Evolutionary conservation across 2,888 invertebrate species (phyloP).

Genomic region (Neoscelio sp.): DNA sequence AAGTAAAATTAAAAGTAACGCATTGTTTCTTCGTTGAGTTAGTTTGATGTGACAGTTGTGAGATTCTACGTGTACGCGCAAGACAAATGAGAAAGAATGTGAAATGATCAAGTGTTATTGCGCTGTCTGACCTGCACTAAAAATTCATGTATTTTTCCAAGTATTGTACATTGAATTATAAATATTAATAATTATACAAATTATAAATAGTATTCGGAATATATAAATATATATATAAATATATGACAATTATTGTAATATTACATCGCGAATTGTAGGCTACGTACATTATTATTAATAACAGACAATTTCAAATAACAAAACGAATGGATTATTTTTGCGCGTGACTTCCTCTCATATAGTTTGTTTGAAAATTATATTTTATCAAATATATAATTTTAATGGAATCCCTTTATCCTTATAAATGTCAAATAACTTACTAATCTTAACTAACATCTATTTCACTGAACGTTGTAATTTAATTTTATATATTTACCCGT

Average conservation of each 20-base stretch:
- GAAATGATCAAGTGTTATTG: conserved; percentile 54
- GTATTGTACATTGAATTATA: conserved; percentile 67
- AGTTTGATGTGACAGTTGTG: conserved; percentile 32
- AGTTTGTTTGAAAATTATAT: too few relatives aligned
- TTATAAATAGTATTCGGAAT: conserved; percentile 63
- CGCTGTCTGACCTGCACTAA: conserved; percentile 68
- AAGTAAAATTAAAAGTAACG: too few relatives aligned
- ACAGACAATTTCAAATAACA: conserved; percentile 60
- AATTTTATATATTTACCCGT: too few relatives aligned
- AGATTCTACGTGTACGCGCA: conserved; percentile 27
- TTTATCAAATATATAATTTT: too few relatives aligned
- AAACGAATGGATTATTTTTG: neutral
- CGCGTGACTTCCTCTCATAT: too few relatives aligned
- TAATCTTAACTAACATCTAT: too few relatives aligned
- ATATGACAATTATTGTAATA: conserved; percentile 64
- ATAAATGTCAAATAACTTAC: too few relatives aligned
- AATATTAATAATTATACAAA: conserved; percentile 61
- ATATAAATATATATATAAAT: conserved; percentile 42
- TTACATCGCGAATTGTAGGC: conserved; percentile 58
- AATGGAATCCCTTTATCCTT: too few relatives aligned
- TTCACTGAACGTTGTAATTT: too few relatives aligned
- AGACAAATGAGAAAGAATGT: conserved; percentile 26
- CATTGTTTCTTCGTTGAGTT: conserved; percentile 35
- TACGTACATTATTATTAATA: conserved; percentile 59
- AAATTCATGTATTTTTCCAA: conserved; percentile 67